Evolutionary conservation across 2,113 vertebrate species (phyloP).

Genomic region (Trematomus loennbergii): DNA sequence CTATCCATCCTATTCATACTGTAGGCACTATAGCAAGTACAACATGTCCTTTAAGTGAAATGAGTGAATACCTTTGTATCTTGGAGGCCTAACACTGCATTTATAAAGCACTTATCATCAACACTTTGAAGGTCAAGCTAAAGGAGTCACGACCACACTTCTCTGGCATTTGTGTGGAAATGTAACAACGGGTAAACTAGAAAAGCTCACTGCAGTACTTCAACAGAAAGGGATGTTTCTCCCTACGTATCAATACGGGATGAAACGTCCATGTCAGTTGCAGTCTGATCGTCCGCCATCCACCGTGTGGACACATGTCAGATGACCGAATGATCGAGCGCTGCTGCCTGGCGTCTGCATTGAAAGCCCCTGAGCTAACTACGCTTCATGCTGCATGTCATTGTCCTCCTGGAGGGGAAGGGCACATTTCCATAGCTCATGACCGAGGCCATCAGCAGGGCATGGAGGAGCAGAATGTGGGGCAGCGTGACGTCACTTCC

Average conservation of each 20-base stretch:
- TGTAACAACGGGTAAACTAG: not conserved
- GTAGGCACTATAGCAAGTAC: not conserved
- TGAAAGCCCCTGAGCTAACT: slow-evolving; percentile 2
- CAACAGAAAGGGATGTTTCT: not conserved
- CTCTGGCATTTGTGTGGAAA: not conserved
- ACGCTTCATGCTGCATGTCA: not conserved
- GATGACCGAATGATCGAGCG: not conserved
- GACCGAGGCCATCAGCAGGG: slow-evolving; percentile 44
- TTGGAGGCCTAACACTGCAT: not conserved
- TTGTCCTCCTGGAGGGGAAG: slow-evolving; percentile 19
- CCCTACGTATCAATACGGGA: slow-evolving; percentile 15
- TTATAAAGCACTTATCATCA: not conserved
- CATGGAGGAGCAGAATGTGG: slow-evolving; percentile 53
- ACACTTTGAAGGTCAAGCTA: not conserved
- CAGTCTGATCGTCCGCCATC: slow-evolving; percentile 14
- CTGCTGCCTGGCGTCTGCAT: not conserved
- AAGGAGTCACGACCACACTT: not conserved
- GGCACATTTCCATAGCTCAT: slow-evolving; percentile 42
- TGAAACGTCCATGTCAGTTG: slow-evolving; percentile 41
- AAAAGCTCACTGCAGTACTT: not conserved
- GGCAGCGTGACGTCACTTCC: slow-evolving; percentile 42
- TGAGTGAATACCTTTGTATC: too few species aligned
- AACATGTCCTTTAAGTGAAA: not conserved
- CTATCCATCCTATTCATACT: not conserved
- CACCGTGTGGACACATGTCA: slow-evolving; percentile 21